Evolutionary conservation across 2,888 invertebrate genomes (phyloP), one percentile per base, ranked within the genome.

Genomic region (Bombylius major): DNA sequence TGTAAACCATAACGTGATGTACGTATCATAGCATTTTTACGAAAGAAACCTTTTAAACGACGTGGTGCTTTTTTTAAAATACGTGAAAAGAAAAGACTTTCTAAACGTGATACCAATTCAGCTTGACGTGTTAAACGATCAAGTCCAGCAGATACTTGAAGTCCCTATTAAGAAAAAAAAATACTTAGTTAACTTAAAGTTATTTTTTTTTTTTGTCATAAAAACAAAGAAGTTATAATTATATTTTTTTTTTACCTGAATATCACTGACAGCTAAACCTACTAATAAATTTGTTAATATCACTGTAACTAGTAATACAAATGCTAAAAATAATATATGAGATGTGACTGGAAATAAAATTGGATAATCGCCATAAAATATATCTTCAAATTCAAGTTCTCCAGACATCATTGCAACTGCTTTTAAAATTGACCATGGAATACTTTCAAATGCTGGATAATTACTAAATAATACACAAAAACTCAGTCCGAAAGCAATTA

Each of bases 371-470:
- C 76, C 77, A 63, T 86, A 89, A 68, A 89, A 90, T 60, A 89
- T 85, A 64, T 89, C 89, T 68, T 90, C 89, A 62, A 87, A 89
- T 68, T 89, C 89, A 51, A 90, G 69, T 70, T 91, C 90, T 0
- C 90, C 90, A 0, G 89, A 86, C 89, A 91, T 89, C 90, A 91
- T 90, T 64, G 89, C 86, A 13, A 90, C 81, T 0, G 88, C 87
- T 73, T 90, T 89, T 1, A 90, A 73, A 0, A 89, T 66, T 0
- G 70, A 69, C 73, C 72, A 70, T 1, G 71, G 66, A 32, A 87
- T 77, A 62, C 82, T 80, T 57, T 73, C 67, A 67, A 88, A 89
- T 0, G 89, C 80, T 36, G 82, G 79, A 66, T 87, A 86, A 65
- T 86, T 85, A 50, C 85, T 82, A 67, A 90, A 89, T 6, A 91